These are phyloP conservation scores for Bacillus rossius DNA, from an alignment of 1,140 invertebrate species.

Conservation along the genomic window DNA sequence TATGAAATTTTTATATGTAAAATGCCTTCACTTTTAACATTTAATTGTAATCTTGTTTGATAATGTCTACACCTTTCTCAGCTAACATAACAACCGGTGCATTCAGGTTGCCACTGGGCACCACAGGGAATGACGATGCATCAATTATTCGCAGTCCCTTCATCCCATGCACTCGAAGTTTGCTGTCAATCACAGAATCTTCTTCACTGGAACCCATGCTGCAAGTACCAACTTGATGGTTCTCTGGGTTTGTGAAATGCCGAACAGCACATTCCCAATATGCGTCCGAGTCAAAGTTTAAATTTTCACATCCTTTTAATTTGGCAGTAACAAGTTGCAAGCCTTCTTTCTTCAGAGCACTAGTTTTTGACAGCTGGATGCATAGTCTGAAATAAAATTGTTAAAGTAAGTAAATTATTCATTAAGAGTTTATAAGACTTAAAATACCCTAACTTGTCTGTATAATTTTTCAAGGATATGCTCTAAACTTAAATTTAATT, in stretches of 20 bases:
- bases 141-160: conserved; percentile 66
- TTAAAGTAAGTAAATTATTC: too few species aligned
- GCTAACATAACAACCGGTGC: conserved; percentile 52
- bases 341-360: too few species aligned
- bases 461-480: too few species aligned
- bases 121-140: conserved; percentile 70
- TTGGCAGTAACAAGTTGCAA: too few species aligned
- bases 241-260: conserved; percentile 33
- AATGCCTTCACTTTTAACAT: too few species aligned
- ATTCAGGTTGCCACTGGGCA: conserved; percentile 47
- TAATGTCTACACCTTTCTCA: conserved; percentile 44
- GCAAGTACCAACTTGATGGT: conserved; percentile 46
- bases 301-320: conserved; percentile 44
- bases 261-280: conserved; percentile 35
- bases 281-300: conserved; percentile 24
- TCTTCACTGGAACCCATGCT: conserved; percentile 43
- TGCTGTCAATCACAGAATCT: conserved; percentile 34
- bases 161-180: conserved; percentile 55
- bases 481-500: too few species aligned
- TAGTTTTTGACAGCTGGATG: too few species aligned
- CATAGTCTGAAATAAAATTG: too few species aligned
- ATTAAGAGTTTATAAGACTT: too few species aligned
- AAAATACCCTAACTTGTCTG: too few species aligned
- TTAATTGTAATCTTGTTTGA: too few species aligned
- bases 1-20: too few species aligned